Conservation (phyloP, 2,888 invertebrate species). For the Amblyjoppa proteus region DNA sequence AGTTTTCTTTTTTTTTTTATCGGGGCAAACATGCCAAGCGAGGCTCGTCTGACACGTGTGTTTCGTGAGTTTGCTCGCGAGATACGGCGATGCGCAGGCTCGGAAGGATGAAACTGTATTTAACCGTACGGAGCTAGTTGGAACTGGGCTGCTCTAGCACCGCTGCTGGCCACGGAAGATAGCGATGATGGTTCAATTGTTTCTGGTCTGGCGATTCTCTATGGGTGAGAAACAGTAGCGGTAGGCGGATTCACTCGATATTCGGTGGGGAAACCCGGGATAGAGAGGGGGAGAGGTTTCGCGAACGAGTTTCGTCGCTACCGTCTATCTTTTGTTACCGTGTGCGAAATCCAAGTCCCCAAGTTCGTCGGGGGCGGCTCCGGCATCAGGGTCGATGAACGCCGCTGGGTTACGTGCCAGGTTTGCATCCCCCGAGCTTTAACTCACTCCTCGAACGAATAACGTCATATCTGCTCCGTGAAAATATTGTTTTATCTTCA, state of each 20-base stretch:
- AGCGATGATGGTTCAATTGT: slow-evolving; percentile 81
- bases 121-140: background rate
- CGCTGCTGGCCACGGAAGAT: slow-evolving; percentile 80
- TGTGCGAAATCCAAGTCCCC: slow-evolving; percentile 52
- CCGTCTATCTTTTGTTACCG: slow-evolving; percentile 50
- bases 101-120: background rate
- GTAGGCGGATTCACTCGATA: slow-evolving; percentile 32
- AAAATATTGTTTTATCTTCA: background rate
- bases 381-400: slow-evolving; percentile 52
- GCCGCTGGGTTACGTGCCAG: slow-evolving; percentile 33
- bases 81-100: slow-evolving; percentile 1
- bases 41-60: background rate
- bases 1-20: background rate
- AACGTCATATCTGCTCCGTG: background rate
- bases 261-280: slow-evolving; percentile 33
- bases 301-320: slow-evolving; percentile 16
- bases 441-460: background rate
- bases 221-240: slow-evolving; percentile 66
- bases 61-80: background rate
- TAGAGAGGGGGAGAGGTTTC: slow-evolving; percentile 2
- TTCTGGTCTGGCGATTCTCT: slow-evolving; percentile 82
- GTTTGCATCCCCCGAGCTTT: slow-evolving; percentile 17
- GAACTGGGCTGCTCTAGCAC: background rate
- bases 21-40: background rate
- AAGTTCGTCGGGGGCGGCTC: slow-evolving; percentile 30